phyloP scores from a whole-genome alignment of 2,113 vertebrate genomes.

The Tachysurus vachellii region DNA sequence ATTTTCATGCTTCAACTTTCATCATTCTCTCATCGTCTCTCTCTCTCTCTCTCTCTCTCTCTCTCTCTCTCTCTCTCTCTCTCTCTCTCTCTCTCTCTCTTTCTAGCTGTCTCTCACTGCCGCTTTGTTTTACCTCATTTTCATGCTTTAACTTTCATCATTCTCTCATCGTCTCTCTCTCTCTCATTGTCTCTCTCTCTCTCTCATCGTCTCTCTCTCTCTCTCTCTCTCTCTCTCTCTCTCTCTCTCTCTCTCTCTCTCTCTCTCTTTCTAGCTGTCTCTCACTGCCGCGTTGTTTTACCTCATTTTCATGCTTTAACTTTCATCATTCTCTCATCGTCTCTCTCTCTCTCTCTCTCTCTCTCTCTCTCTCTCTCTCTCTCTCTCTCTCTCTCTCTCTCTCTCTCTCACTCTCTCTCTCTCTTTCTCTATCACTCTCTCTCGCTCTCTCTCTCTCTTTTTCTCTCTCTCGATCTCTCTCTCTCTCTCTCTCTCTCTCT shows the following conservation, averaged over 20 bases:
- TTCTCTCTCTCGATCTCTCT: neutral
- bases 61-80: neutral
- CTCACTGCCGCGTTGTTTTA: neutral
- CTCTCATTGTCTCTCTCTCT: too few relatives aligned
- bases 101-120: neutral
- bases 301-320: too few relatives aligned
- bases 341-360: too few relatives aligned
- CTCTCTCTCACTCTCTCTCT: neutral
- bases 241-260: neutral
- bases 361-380: too few relatives aligned
- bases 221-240: too few relatives aligned
- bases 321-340: too few relatives aligned
- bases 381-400: neutral
- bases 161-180: too few relatives aligned
- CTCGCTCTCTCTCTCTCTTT: neutral
- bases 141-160: too few relatives aligned
- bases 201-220: too few relatives aligned
- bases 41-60: neutral
- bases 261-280: neutral
- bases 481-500: neutral
- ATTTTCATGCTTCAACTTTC: too few relatives aligned
- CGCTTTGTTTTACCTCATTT: neutral
- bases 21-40: neutral
- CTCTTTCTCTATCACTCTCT: neutral
- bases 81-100: neutral